These are phyloP conservation scores for Rhynchophorus ferrugineus DNA, from an alignment of 1,140 invertebrate species.

Conservation along the genomic window DNA sequence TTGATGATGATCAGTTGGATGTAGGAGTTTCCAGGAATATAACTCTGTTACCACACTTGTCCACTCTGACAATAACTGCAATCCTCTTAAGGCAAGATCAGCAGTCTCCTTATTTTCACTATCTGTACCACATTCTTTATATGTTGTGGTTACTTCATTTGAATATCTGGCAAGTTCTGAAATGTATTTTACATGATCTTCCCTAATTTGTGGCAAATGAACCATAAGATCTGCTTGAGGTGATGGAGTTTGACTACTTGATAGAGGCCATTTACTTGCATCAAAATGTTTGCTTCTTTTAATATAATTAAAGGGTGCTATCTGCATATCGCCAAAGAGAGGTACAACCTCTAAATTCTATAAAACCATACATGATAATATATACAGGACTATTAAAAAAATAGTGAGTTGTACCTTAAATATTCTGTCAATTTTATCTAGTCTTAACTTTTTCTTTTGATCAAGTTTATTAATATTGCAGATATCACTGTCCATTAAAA, in stretches of 20 bases:
- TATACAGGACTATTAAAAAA: background rate
- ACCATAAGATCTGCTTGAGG: slow-evolving; percentile 96
- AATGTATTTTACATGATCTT: slow-evolving; percentile 97
- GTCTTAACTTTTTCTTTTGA: slow-evolving; percentile 92
- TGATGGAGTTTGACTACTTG: slow-evolving; percentile 67
- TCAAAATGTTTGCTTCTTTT: slow-evolving; percentile 94
- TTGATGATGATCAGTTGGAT: slow-evolving; percentile 95
- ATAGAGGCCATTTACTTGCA: slow-evolving; percentile 84
- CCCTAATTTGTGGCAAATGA: slow-evolving; percentile 87
- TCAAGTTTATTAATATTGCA: slow-evolving; percentile 96
- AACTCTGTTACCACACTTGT: slow-evolving; percentile 95
- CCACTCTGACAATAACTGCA: slow-evolving; percentile 94
- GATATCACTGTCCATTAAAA: slow-evolving; percentile 90
- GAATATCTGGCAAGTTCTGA: slow-evolving; percentile 92
- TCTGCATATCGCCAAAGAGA: slow-evolving; percentile 99
- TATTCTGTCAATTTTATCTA: slow-evolving; percentile 93
- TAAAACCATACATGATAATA: slow-evolving; percentile 8
- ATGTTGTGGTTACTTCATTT: slow-evolving; percentile 90
- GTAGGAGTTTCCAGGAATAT: slow-evolving; percentile 96
- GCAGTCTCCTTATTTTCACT: slow-evolving; percentile 87
- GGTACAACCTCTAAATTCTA: slow-evolving; percentile 94
- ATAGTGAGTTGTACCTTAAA: slow-evolving; percentile 66
- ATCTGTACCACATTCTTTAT: slow-evolving; percentile 88
- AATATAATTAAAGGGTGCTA: slow-evolving; percentile 97
- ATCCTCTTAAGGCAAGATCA: slow-evolving; percentile 82